Base-by-base conservation (phyloP, 2,113 vertebrate genomes). In the Thunnus thynnus region DNA sequence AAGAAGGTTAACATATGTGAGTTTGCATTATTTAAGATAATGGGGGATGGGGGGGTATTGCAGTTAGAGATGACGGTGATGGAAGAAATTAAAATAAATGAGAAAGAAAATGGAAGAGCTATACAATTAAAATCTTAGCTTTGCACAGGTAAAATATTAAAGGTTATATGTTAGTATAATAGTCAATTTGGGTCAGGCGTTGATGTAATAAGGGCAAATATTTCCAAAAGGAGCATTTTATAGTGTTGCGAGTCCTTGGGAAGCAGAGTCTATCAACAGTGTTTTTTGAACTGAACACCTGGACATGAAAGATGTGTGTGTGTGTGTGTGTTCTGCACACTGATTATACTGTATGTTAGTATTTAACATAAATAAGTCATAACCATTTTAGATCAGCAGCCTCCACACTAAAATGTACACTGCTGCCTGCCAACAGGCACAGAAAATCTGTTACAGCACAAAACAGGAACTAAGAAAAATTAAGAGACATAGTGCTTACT, bases 21-120 rank as follows among this genome's bases (percentile, higher is more conserved):
- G 47, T 66, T 55, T 67, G 57, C 66, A 76, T 86, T 41, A 74
- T 58, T 74, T 22, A 64, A 20, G 20, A 46, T 52, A 16, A 44
- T 18, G 57, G 32, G 56, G 51, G 51, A 32, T 22, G 30, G 44
- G 30, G 44, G 0, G 7, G 41, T 4, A 3, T 32, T 22, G 55
- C 36, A 66, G 47, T 67, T 76, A 32, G 51, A 65, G 8, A 48
- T 27, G 13, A 36, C 20, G 7, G 20, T 16, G 13, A 55, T 47
- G 67, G 22, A 13, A 73, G 17, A 20, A 72, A 41, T 52, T 41
- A 41, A 41, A 41, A 41, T 41, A 13, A 36, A 22, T 7, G 2
- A 48, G 25, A 46, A 18, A 48, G 36, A 52, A 14, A 46, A 30
- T 27, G 22, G 32, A 5, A n/a, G 46, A 65, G 41, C 8, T 27